Base-by-base conservation (phyloP, 2,797 vertebrate species). In the Bucorvus abyssinicus region DNA sequence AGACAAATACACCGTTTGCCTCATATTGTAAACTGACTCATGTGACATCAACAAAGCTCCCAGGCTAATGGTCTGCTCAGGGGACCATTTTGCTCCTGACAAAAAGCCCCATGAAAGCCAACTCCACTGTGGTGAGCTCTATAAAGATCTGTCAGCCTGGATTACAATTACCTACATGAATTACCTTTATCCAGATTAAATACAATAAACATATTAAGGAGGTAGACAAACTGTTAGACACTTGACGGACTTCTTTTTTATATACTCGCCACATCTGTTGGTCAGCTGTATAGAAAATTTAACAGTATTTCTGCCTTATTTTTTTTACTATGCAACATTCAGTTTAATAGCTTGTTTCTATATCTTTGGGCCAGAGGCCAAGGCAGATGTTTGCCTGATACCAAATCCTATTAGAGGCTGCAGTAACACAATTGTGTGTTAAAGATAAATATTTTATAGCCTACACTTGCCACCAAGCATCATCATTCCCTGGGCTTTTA, bases 401-500 rank as follows among this genome's bases (percentile, higher is more conserved):
- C 87, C 77, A 97, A 97, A 97, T 97, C 80, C 92, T 97, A 96
- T 97, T 97, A 98, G 93, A 97, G 60, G 94, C 80, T 95, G 83
- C 57, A 73, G 90, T 96, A 97, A 98, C 94, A 88, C 94, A 96
- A 97, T 96, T 97, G 96, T 79, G 89, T 92, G 97, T 94, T 97
- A 95, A 93, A 96, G 94, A 96, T 97, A 97, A 97, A 97, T 97
- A 97, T 98, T 98, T 98, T 97, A 97, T 87, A 96, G 96, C 44
- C 87, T 73, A 47, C 47, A 84, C 49, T 95, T 92, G 95, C 90
- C 93, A 97, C 96, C 85, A 68, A 95, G 87, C 89, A 64, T 83
- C 84, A 94, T 93, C 55, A 91, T 71, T 96, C 64, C 84, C 74
- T 70, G 42, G 79, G 84, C 84, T 79, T 84, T 87, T 80, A 87